These are phyloP conservation scores for Centropyge bicolor DNA, from an alignment of 2,797 vertebrate species.

Conservation along the genomic window DNA sequence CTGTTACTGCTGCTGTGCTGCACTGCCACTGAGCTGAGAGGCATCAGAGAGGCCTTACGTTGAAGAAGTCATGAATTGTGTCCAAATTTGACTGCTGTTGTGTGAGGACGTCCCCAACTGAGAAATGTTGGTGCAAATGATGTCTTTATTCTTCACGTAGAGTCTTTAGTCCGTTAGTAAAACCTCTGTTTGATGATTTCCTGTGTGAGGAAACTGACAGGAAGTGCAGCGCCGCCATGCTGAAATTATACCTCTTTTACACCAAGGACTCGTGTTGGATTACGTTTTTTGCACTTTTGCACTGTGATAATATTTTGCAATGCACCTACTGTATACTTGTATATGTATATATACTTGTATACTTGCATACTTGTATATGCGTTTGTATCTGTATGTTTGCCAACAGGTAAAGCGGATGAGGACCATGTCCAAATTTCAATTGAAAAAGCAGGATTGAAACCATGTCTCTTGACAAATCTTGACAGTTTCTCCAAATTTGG, in stretches of 20 bases:
- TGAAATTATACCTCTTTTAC: slow-evolving; percentile 11
- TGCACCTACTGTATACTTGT: background rate
- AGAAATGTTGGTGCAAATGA: too few relatives aligned
- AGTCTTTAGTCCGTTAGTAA: too few relatives aligned
- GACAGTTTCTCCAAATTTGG: background rate
- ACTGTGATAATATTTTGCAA: background rate
- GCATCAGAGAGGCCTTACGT: slow-evolving; percentile 13
- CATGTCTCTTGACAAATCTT: background rate
- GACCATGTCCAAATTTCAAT: background rate
- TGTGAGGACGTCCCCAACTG: slow-evolving; percentile 3
- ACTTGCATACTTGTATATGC: background rate
- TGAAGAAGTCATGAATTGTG: slow-evolving; percentile 16
- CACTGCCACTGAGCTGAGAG: slow-evolving; percentile 1
- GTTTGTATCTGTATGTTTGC: too few relatives aligned
- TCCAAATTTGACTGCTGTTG: too few relatives aligned
- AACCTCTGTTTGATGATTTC: too few relatives aligned
- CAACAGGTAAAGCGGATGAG: too few relatives aligned
- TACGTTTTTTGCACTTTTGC: background rate
- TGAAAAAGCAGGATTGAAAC: background rate
- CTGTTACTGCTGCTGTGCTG: background rate
- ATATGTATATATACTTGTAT: too few relatives aligned
- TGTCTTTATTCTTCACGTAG: background rate
- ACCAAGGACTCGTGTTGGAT: background rate
- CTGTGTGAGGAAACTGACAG: too few relatives aligned
- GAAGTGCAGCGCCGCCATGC: too few relatives aligned